Evolutionary conservation across 1,140 invertebrate species (phyloP).

Genomic region (Hylaeus anthracinus): DNA sequence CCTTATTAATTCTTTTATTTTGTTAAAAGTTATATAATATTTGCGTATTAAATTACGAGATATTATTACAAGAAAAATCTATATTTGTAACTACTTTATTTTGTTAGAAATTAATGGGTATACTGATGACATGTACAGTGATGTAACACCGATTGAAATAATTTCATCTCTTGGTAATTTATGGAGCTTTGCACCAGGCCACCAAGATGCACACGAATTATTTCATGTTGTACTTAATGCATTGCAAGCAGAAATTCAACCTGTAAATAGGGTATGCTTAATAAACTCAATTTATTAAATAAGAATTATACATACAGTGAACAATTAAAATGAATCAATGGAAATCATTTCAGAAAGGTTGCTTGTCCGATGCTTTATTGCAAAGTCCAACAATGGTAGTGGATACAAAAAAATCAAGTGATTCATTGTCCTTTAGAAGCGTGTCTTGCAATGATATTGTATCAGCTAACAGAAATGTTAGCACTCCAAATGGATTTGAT

Average conservation of each 20-base stretch:
- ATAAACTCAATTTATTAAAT: not conserved
- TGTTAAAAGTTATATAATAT: not conserved
- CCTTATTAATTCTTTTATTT: not conserved
- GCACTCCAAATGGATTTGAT: constrained; percentile 62
- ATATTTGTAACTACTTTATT: not conserved
- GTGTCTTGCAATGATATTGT: constrained; percentile 78
- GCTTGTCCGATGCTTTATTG: constrained; percentile 86
- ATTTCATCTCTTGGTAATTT: constrained; percentile 87
- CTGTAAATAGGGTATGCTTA: constrained; percentile 81
- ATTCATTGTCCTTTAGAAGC: constrained; percentile 71
- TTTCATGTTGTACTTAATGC: constrained; percentile 93
- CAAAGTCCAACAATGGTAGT: constrained; percentile 55
- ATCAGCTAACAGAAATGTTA: constrained; percentile 56
- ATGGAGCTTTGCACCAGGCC: constrained; percentile 93
- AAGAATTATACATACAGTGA: not conserved
- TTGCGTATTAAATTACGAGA: not conserved
- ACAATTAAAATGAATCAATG: not conserved
- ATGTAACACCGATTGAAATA: constrained; percentile 87
- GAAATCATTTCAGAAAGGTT: constrained; percentile 82
- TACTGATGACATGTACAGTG: constrained; percentile 85
- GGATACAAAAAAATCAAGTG: constrained; percentile 70
- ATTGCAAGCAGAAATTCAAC: constrained; percentile 90
- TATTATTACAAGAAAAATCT: not conserved
- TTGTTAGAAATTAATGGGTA: constrained; percentile 88
- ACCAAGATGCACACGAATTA: constrained; percentile 96